A percentile compares a stretch with the other conserved stretches of the same genome.
phyloP scores from a whole-genome alignment of 2,888 invertebrate species.

The Trileptium ribeirensis region DNA sequence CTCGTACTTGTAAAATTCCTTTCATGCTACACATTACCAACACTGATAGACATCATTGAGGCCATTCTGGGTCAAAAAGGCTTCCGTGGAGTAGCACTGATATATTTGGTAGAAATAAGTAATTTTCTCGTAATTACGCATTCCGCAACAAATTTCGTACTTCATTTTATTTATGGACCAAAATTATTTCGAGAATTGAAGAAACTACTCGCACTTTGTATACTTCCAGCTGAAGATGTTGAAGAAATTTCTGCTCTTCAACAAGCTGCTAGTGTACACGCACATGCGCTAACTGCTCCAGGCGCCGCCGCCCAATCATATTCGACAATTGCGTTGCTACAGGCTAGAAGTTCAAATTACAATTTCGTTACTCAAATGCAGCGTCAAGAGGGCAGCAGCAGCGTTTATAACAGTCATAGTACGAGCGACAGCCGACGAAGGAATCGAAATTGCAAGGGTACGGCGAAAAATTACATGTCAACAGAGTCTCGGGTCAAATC shows the following conservation, averaged over 20 bases:
- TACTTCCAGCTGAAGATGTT: background rate
- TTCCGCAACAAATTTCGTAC: constrained; percentile 12
- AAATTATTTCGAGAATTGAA: background rate
- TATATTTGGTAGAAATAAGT: constrained; percentile 9
- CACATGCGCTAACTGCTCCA: too few species aligned
- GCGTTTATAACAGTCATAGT: too few species aligned
- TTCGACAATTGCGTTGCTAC: background rate
- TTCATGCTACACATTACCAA: constrained; percentile 12
- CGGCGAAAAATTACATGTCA: too few species aligned
- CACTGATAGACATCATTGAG: constrained; percentile 7
- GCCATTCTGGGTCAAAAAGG: background rate
- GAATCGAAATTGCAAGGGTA: too few species aligned
- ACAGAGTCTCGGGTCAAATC: too few species aligned
- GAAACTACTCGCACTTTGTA: background rate
- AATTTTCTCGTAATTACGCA: constrained; percentile 10
- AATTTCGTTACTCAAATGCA: background rate
- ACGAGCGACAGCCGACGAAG: too few species aligned
- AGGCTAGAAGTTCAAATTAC: background rate
- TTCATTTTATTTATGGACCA: background rate
- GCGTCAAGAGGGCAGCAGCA: too few species aligned
- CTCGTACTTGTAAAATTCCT: constrained; percentile 8
- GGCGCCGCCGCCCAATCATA: too few species aligned
- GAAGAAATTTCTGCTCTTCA: too few species aligned
- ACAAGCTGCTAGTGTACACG: too few species aligned
- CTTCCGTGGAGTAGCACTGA: background rate